Conservation (phyloP, 2,113 vertebrate genomes). For the Asarcornis scutulata region DNA sequence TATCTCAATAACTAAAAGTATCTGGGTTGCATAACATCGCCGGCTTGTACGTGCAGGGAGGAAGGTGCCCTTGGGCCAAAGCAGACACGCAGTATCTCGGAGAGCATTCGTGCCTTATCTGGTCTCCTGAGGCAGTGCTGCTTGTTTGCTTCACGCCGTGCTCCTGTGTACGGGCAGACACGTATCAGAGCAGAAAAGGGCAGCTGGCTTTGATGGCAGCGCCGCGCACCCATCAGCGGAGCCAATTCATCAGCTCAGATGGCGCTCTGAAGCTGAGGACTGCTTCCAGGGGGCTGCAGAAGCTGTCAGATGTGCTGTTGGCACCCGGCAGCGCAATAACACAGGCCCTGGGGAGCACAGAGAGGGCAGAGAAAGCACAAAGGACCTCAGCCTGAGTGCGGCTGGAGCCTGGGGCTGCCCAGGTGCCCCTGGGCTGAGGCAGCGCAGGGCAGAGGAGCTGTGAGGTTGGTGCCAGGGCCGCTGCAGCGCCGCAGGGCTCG, state of each 20-base stretch:
- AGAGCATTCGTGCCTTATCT: conserved; percentile 17
- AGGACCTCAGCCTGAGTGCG: background rate
- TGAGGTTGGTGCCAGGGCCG: background rate
- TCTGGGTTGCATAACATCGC: conserved; percentile 12
- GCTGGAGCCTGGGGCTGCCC: background rate
- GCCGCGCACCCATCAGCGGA: rapidly evolving
- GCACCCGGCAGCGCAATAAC: background rate
- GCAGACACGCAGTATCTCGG: background rate
- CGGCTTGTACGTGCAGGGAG: conserved; percentile 4
- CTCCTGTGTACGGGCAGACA: background rate
- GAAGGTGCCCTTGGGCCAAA: conserved; percentile 33
- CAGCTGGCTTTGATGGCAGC: background rate
- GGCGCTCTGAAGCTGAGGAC: background rate
- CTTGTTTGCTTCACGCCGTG: background rate
- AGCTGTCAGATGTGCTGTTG: background rate
- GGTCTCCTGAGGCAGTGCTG: background rate
- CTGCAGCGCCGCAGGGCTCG: rapidly evolving
- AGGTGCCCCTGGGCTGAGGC: background rate
- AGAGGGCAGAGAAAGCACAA: background rate
- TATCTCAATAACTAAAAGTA: conserved; percentile 13
- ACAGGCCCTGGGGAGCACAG: background rate
- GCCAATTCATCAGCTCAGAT: rapidly evolving
- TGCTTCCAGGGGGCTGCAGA: background rate
- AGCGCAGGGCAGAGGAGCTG: background rate
- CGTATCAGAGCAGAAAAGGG: background rate